Evolutionary conservation across 2,797 vertebrate species (phyloP), one percentile per base, ranked within the genome.

Genomic region (Menidia menidia): DNA sequence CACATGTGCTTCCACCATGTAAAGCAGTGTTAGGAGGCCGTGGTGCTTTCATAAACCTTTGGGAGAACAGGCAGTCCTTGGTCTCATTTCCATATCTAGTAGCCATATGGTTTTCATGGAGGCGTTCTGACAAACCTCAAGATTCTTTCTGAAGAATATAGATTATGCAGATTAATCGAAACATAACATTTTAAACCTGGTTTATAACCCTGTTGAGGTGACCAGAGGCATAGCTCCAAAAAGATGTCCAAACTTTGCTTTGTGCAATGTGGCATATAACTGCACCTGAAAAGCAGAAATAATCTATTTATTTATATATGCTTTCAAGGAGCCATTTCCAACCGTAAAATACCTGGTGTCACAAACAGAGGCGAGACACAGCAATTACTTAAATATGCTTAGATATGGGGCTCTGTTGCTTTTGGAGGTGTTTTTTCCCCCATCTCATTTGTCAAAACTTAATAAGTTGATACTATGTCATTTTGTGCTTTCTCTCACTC

Each of bases 391-490:
- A 51, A 64, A 55, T 56, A 42, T 32, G 45, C 12, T 42, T 54
- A 58, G 33, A 69, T 8, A 33, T 56, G 31, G 31, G 41, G 11
- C 39, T 66, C 19, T 13, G 45, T 35, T 67, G 47, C 8, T 60
- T 3, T 39, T 19, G 55, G 33, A 43, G 59, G 60, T 41, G 33
- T 47, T 55, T 52, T 56, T 50, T 54, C 2, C 18, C 19, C 32
- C 25, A 25, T 25, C 47, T 62, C 3, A 2, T 71, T 69, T 61
- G 43, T 59, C 55, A 64, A 57, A 52, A 42, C 18, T 50, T 62
- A 63, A 52, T 33, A 19, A 47, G 8, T 44, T 67, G 50, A 68
- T 53, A 39, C 61, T 48, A 25, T 60, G 50, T 68, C 68, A 59
- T 30, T 25, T 48, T 57, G 58, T 58, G 70, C 60, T 48, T 59